Conservation (phyloP, 1,140 invertebrate genomes). For the Bombus haemorrhoidalis region DNA sequence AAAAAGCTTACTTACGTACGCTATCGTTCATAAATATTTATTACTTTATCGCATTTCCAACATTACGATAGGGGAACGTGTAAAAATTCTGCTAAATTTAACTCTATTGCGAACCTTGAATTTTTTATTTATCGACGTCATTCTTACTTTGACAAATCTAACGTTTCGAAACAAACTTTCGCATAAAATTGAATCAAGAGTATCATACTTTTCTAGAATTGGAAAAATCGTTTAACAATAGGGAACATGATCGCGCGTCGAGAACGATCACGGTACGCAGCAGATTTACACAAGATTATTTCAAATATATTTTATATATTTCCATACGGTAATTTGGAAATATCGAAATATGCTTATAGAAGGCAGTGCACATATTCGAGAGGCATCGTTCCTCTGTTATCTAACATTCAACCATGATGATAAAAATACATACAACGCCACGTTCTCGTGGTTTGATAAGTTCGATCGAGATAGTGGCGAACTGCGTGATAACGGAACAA, state of each 20-base stretch:
- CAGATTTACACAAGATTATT: too few species aligned
- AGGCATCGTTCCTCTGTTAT: slow-evolving; percentile 33
- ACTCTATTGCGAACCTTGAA: too few species aligned
- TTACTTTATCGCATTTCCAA: background rate
- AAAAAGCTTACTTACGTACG: background rate
- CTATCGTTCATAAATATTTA: background rate
- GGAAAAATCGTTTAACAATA: too few species aligned
- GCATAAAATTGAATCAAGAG: too few species aligned
- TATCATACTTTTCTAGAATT: too few species aligned
- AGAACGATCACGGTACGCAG: too few species aligned
- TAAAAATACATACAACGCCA: slow-evolving; percentile 44
- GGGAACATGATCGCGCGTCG: too few species aligned
- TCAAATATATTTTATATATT: background rate
- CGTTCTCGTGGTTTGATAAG: slow-evolving; percentile 59
- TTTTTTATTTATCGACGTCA: too few species aligned
- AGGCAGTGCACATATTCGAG: background rate
- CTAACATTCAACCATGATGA: slow-evolving; percentile 46
- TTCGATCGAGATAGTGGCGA: slow-evolving; percentile 56
- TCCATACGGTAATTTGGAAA: background rate
- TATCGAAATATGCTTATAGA: background rate
- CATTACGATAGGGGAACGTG: too few species aligned
- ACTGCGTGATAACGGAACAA: slow-evolving; percentile 36
- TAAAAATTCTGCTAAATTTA: too few species aligned
- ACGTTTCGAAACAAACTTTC: too few species aligned
- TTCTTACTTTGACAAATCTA: too few species aligned